Base-by-base conservation (phyloP, 1,140 invertebrate species). In the Harpegnathos saltator region DNA sequence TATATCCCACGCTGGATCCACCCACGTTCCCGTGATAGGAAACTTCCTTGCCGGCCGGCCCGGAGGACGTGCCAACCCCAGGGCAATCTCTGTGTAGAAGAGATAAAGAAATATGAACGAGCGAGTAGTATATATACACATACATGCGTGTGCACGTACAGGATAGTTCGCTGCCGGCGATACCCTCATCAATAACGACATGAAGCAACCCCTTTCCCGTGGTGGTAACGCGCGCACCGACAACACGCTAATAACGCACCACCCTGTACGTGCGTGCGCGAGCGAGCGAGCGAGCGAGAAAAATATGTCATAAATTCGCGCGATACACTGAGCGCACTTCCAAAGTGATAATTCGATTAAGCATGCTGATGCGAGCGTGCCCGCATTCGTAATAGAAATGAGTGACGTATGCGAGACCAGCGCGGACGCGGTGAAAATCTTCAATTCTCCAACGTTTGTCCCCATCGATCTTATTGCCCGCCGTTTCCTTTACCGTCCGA, bases 11-110 rank as follows among this genome's bases (percentile, higher is more conserved):
- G 78, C 91, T 91, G 50, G 90, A 83, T 73, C 92, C 91, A 73
- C 91, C 91, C 78, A 93, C 91, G 63, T 89, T 91, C 38, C 92
- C 90, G 91, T 93, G 92, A 89, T 93, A 93, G 81, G 91, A 91
- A 48, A 93, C 91, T 80, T 94, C 93, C 83, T 94, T 94, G 56
- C 91, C 93, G 54, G 92, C 84, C 61, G 92, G 92, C 19, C 91
- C 91, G 24, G 92, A 91, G 69, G 92, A 94, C 52, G 93, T 93
- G 19, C 92, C 91, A 29, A 94, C 93, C 38, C 92, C 93, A 15
- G 92, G 92, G 84, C 93, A 94, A 75, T 94, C 93, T 78, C 93
- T 94, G 26, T 33, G 24, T 65, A 24, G n/a, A n/a, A n/a, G n/a
- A n/a, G 33, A 66, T 3, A 63, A 24, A 24, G 7, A 58, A 29